phyloP scores from a whole-genome alignment of 2,888 invertebrate species.

The Hirtodrosophila duncani region DNA sequence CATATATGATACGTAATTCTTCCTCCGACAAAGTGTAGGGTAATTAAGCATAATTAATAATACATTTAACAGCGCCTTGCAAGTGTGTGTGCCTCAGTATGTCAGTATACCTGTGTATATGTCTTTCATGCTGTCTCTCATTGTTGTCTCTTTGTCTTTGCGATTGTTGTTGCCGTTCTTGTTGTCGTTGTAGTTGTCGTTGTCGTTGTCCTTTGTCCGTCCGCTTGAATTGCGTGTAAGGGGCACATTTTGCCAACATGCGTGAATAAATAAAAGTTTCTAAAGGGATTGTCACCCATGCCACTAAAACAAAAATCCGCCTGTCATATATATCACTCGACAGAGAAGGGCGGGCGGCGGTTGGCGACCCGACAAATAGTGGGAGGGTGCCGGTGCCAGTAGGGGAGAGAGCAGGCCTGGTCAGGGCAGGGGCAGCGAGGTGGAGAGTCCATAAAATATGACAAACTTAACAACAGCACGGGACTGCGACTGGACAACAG shows the following conservation, averaged over 20 bases:
- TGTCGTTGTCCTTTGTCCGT: conserved; percentile 17
- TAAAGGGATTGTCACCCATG: conserved; percentile 70
- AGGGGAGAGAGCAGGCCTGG: neutral
- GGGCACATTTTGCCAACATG: conserved; percentile 63
- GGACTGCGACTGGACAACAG: conserved; percentile 52
- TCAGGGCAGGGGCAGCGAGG: conserved; percentile 21
- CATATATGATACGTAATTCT: conserved; percentile 1
- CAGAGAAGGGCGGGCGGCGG: conserved; percentile 25
- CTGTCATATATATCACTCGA: conserved; percentile 66
- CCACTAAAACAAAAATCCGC: conserved; percentile 67
- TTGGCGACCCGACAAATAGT: neutral
- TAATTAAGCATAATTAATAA: conserved; percentile 61
- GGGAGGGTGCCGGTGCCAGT: neutral
- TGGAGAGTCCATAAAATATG: conserved; percentile 61
- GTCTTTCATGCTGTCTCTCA: conserved; percentile 6
- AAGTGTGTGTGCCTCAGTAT: no score
- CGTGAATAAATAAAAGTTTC: conserved; percentile 68
- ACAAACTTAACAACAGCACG: conserved; percentile 63
- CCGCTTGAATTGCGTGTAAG: conserved; percentile 56
- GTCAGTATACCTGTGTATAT: neutral
- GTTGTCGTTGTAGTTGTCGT: conserved; percentile 20
- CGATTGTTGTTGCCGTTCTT: conserved; percentile 12
- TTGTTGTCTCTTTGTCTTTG: conserved; percentile 16
- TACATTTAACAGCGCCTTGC: conserved; percentile 34
- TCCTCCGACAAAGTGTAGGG: conserved; percentile 24